Evolutionary conservation across 1,140 invertebrate genomes (phyloP).

Genomic region (Pogonognathellus flavescens): DNA sequence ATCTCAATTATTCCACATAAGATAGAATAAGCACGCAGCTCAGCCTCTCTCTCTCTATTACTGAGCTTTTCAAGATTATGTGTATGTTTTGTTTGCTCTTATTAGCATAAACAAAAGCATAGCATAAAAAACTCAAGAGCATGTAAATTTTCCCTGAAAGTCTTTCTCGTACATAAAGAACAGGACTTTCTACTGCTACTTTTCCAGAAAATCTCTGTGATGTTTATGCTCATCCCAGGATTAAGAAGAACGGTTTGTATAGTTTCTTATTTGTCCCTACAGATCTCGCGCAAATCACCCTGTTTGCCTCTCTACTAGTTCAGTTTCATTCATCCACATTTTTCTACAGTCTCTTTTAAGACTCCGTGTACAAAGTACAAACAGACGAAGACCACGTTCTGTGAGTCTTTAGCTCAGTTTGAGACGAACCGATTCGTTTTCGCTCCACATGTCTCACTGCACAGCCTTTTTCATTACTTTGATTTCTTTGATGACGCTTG

Average conservation of each 20-base stretch:
- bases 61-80: conserved; percentile 36
- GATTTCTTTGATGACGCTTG: not conserved
- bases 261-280: conserved; percentile 59
- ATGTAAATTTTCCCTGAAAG: not conserved
- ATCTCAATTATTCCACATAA: too few relatives aligned
- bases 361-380: not conserved
- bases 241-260: conserved; percentile 36
- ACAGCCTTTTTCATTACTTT: not conserved
- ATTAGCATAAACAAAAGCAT: conserved; percentile 1
- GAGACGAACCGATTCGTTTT: not conserved
- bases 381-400: not conserved
- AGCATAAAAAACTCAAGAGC: not conserved
- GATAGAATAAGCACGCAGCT: not conserved
- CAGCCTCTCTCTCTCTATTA: conserved; percentile 20
- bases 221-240: conserved; percentile 20
- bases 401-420: not conserved
- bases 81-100: conserved; percentile 25
- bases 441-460: not conserved
- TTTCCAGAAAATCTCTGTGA: not conserved
- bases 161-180: not conserved
- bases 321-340: conserved; percentile 20
- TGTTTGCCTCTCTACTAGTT: conserved; percentile 7
- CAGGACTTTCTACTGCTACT: not conserved
- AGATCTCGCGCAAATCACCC: conserved; percentile 63
- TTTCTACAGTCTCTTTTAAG: not conserved